phyloP scores from a whole-genome alignment of 2,888 invertebrate species.

The Plebejus argus region DNA sequence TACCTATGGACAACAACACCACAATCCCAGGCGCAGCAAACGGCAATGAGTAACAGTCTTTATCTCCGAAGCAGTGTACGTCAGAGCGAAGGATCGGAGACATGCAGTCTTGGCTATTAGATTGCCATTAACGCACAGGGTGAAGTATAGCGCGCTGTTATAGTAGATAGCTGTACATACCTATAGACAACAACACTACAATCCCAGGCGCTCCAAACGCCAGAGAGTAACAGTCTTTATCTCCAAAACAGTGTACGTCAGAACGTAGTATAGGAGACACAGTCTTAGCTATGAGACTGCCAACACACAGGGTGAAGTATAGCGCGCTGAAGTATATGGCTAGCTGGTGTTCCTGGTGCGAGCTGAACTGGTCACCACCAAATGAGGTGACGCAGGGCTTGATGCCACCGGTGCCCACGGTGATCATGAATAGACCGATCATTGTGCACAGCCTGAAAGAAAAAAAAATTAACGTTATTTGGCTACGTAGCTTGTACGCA shows the following conservation, averaged over 20 bases:
- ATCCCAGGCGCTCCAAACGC: slow-evolving; percentile 90
- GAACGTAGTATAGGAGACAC: slow-evolving; percentile 87
- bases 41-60: slow-evolving; percentile 85
- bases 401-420: slow-evolving; percentile 90
- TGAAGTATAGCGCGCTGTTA: slow-evolving; percentile 60
- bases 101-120: slow-evolving; percentile 86
- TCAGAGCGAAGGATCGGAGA: slow-evolving; percentile 87
- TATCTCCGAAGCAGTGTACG: slow-evolving; percentile 83
- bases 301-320: slow-evolving; percentile 85
- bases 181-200: slow-evolving; percentile 85
- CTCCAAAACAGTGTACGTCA: slow-evolving; percentile 83
- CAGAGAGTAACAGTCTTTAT: slow-evolving; percentile 84
- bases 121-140: slow-evolving; percentile 83
- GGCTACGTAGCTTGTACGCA: too few relatives aligned
- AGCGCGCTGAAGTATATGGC: slow-evolving; percentile 88
- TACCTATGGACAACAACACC: slow-evolving; percentile 86
- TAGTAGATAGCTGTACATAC: slow-evolving; percentile 64
- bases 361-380: slow-evolving; percentile 89
- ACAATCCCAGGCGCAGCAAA: slow-evolving; percentile 89
- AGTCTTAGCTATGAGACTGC: slow-evolving; percentile 86
- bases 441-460: slow-evolving; percentile 80
- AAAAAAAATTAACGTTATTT: slow-evolving; percentile 10
- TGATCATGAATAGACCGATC: slow-evolving; percentile 85
- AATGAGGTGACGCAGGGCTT: slow-evolving; percentile 92
- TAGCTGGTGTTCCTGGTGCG: slow-evolving; percentile 83